A percentile compares a stretch with the other conserved stretches of the same genome.
Evolutionary conservation across 2,113 vertebrate species (phyloP).

Genomic region (Pelmatolapia mariae): DNA sequence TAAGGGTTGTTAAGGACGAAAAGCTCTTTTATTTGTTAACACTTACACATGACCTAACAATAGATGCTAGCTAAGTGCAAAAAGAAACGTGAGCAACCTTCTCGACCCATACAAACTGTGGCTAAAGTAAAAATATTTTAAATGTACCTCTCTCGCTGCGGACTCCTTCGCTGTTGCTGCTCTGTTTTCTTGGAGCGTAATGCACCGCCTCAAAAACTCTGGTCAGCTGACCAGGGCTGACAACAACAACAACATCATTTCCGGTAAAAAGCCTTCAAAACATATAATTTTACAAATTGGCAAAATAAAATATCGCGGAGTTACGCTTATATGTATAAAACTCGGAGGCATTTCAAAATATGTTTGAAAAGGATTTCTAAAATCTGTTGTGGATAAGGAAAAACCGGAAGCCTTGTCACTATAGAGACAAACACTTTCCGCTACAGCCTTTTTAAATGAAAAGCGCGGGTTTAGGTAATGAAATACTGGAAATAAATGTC

Average conservation of each 20-base stretch:
- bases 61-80: not conserved
- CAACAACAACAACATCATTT: not conserved
- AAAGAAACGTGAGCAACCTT: not conserved
- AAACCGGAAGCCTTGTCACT: not conserved
- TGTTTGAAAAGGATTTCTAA: not conserved
- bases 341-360: not conserved
- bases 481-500: not conserved
- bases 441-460: not conserved
- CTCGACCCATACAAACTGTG: not conserved
- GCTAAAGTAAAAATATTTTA: not conserved
- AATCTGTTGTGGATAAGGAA: not conserved
- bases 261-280: not conserved
- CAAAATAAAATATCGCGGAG: not conserved
- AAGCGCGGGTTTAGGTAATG: not conserved
- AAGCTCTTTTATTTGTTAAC: not conserved
- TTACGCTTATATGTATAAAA: not conserved
- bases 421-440: not conserved
- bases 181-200: not conserved
- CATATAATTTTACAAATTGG: not conserved
- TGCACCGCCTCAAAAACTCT: not conserved
- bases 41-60: not conserved
- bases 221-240: not conserved
- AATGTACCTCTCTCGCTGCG: not conserved
- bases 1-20: accelerated
- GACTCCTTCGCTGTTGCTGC: not conserved